Evolutionary conservation across 37 sponge, comb jelly and placozoan genomes (phyloP), one percentile per base, ranked within the genome.

Genomic region (Aplysina aerophoba): DNA sequence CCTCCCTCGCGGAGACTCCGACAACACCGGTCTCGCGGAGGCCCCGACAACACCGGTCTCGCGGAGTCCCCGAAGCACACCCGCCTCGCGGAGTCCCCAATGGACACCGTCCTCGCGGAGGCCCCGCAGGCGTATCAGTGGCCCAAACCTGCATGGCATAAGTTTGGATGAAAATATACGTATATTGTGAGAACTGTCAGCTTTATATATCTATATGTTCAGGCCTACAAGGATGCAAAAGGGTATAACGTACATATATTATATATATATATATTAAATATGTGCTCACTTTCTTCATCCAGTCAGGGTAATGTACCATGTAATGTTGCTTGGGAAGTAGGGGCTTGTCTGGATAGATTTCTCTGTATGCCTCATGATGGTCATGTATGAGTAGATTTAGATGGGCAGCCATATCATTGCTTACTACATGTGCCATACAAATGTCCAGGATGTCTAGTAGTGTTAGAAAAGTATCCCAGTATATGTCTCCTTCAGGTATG

Each of bases 131-230:
- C 84, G 54, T 11, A 31, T 35, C 59, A 87, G 59, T 73, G 91
- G 91, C 0, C 91, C 91, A 87, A 39, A 83, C 73, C 91, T 90
- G n/a, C n/a, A n/a, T n/a, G n/a, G n/a, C n/a, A n/a, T n/a, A n/a
- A n/a, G n/a, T n/a, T n/a, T n/a, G n/a, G n/a, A n/a, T n/a, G n/a
- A n/a, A n/a, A n/a, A n/a, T n/a, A n/a, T n/a, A n/a, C n/a, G n/a
- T n/a, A n/a, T n/a, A n/a, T n/a, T n/a, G n/a, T n/a, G n/a, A n/a
- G n/a, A n/a, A n/a, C n/a, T n/a, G n/a, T n/a, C n/a, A n/a, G n/a
- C n/a, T n/a, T n/a, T n/a, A n/a, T n/a, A n/a, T n/a, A n/a, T n/a
- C n/a, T n/a, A n/a, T n/a, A n/a, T n/a, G n/a, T n/a, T n/a, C n/a
- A n/a, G n/a, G n/a, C n/a, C n/a, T n/a, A n/a, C n/a, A n/a, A n/a